Evolutionary conservation across 2,888 invertebrate species (phyloP).

Genomic region (Tuta absoluta): DNA sequence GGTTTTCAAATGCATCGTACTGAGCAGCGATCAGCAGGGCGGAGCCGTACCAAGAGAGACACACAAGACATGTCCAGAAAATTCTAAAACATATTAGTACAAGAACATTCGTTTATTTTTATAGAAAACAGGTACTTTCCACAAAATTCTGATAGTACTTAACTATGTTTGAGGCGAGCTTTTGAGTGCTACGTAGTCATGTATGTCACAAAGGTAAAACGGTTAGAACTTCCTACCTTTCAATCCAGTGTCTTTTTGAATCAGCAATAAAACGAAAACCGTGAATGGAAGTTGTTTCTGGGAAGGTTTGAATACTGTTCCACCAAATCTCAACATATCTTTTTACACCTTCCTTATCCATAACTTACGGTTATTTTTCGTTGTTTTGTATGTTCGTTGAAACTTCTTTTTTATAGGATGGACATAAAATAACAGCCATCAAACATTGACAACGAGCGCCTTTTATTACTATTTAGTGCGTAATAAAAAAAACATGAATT

Average conservation of each 20-base stretch:
- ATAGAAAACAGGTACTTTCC: background rate
- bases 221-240: conserved; percentile 70
- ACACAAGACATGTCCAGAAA: conserved; percentile 83
- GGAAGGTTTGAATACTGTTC: conserved; percentile 71
- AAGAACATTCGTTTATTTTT: too few relatives aligned
- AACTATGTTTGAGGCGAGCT: too few relatives aligned
- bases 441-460: background rate
- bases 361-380: conserved; percentile 32
- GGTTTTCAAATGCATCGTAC: conserved; percentile 84
- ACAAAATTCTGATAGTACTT: too few relatives aligned
- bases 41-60: conserved; percentile 83
- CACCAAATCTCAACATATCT: conserved; percentile 71
- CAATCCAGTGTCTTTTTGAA: conserved; percentile 82
- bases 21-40: conserved; percentile 79
- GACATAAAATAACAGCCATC: conserved; percentile 22
- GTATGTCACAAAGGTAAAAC: too few relatives aligned
- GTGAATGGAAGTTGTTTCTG: conserved; percentile 82
- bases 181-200: too few relatives aligned
- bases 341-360: conserved; percentile 51
- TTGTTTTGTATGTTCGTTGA: background rate
- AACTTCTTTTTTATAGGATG: background rate
- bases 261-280: conserved; percentile 84
- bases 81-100: conserved; percentile 60
- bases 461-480: conserved; percentile 20
- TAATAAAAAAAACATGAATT: background rate